A percentile compares a stretch with the other conserved stretches of the same genome.
Evolutionary conservation across 53 echinoderm and acorn worm genomes (phyloP).

Genomic region (Paracentrotus lividus): DNA sequence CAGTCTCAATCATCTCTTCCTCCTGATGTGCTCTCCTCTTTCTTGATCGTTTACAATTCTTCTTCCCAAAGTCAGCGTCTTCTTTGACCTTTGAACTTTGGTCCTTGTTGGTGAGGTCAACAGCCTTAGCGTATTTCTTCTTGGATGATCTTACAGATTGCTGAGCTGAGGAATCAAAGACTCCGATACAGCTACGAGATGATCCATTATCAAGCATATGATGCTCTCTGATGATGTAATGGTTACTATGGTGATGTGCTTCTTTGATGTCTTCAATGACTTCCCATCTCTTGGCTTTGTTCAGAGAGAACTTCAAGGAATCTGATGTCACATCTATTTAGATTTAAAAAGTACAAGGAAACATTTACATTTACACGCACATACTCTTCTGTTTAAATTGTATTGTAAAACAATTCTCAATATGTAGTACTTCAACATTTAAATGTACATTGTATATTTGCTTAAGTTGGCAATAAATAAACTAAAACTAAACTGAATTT

Average conservation of each 20-base stretch:
- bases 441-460: no score
- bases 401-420: no score
- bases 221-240: slow-evolving; percentile 56
- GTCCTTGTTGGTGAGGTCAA: neutral
- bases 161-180: slow-evolving; percentile 43
- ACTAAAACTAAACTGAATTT: no score
- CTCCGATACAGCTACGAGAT: slow-evolving; percentile 10
- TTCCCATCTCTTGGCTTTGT: slow-evolving; percentile 70
- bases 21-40: slow-evolving; percentile 30
- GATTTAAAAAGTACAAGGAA: neutral
- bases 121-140: slow-evolving; percentile 55
- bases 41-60: slow-evolving; percentile 52
- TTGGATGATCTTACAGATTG: neutral
- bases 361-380: neutral
- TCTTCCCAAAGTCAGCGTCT: slow-evolving; percentile 61
- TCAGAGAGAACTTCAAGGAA: slow-evolving; percentile 30
- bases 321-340: neutral
- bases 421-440: no score
- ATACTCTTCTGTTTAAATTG: neutral
- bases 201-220: neutral
- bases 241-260: slow-evolving; percentile 27
- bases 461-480: no score
- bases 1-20: neutral
- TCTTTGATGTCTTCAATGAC: slow-evolving; percentile 59
- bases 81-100: slow-evolving; percentile 7